Base-by-base conservation (phyloP, 37 sponge, comb jelly and placozoan genomes). In the Beroe ovata region DNA sequence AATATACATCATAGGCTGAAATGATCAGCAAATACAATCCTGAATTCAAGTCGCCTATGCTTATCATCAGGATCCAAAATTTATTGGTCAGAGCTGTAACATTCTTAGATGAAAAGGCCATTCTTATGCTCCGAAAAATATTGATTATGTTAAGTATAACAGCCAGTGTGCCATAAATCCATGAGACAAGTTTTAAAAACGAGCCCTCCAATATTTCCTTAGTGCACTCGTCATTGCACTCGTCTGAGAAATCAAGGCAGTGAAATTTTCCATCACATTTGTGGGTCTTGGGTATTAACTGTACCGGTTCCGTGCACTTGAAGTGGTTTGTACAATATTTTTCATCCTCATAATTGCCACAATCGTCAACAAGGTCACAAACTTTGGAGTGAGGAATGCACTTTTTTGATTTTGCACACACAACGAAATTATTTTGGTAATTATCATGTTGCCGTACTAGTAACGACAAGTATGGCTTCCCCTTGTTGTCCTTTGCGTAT, bases 251-350 rank as follows among this genome's bases (percentile, higher is more conserved):
- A 62, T 62, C 63, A 20, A 62, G 20, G 21, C 63, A 62, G 21
- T 62, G 28, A 62, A 28, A 62, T n/a, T n/a, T 62, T 16, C 63
- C 63, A 62, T 62, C 63, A 62, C 63, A 62, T 23, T 62, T 62
- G 23, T 62, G 63, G 8, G 28, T 4, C 29, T 62, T 62, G 4
- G 63, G 29, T 62, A 62, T 62, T 23, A 62, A 62, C 8, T 62
- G 63, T 14, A 62, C 4, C 21, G 8, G 4, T n/a, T 62, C 21
- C 20, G 23, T 23, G 21, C 63, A 62, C 6, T 28, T 3, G 6
- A 62, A 28, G 21, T 62, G 63, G 20, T 62, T 62, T 20, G 4
- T 62, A 62, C 63, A 62, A 20, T 62, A 23, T 6, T 4, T 62
- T 16, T 62, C 63, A 25, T 62, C 63, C 6, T 21, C 29, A 6